Conservation (phyloP, 2,113 vertebrate genomes). For the Salvator merianae region DNA sequence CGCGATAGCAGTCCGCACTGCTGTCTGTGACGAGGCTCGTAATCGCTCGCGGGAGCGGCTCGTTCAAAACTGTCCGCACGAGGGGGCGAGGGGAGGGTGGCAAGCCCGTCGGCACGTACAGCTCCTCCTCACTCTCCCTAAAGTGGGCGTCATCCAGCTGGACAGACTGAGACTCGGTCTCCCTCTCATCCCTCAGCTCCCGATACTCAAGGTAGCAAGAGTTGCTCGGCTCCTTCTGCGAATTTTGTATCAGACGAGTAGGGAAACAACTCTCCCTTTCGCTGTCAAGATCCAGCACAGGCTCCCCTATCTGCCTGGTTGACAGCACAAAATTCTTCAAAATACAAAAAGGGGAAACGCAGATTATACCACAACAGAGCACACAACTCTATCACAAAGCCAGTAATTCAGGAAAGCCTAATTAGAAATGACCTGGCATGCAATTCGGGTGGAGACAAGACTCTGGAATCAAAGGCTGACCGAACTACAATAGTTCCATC, state of each 20-base stretch:
- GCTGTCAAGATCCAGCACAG: constrained; percentile 26
- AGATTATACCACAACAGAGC: constrained; percentile 37
- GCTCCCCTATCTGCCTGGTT: constrained; percentile 56
- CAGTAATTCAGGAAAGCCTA: not conserved
- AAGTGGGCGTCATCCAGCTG: constrained; percentile 17
- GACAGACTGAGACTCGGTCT: constrained; percentile 14
- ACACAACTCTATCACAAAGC: not conserved
- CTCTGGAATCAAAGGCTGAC: not conserved
- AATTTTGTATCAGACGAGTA: constrained; percentile 27
- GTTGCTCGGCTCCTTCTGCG: constrained; percentile 50
- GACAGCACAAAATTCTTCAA: constrained; percentile 68
- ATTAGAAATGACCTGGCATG: not conserved
- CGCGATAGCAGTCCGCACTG: not conserved
- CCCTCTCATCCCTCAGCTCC: constrained; percentile 48
- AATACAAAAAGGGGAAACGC: constrained; percentile 56
- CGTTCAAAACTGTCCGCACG: constrained; percentile 47
- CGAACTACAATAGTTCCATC: too few relatives aligned
- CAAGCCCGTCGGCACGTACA: constrained; percentile 11
- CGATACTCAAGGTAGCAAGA: constrained; percentile 10
- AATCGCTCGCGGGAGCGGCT: constrained; percentile 15
- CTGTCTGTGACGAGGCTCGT: not conserved
- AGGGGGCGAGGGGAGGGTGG: constrained; percentile 29
- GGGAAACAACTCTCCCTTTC: constrained; percentile 24
- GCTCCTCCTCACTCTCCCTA: constrained; percentile 49
- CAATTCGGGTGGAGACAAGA: not conserved